Percentiles rank a stretch among this genome's conserved stretches.
Conservation (phyloP, 2,797 vertebrate genomes). For the Eulemur albifrons region DNA sequence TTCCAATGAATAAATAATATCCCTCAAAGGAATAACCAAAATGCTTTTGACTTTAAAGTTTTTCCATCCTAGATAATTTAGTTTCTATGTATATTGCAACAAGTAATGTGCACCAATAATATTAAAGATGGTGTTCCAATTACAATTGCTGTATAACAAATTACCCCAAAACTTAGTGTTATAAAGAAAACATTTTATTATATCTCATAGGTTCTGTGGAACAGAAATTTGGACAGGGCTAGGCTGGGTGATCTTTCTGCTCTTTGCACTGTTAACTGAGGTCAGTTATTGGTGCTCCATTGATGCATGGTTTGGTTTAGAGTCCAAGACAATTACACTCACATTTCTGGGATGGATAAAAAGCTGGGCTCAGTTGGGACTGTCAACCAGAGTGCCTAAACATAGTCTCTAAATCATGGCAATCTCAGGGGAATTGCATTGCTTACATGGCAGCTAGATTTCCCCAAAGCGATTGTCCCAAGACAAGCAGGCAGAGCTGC, state of each 20-base stretch:
- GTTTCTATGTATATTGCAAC: neutral
- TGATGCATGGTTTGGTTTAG: neutral
- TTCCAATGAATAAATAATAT: neutral
- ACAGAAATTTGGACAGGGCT: neutral
- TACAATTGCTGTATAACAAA: neutral
- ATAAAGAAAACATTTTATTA: neutral
- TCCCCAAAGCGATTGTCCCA: neutral
- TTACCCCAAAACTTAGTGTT: neutral
- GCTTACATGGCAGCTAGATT: neutral
- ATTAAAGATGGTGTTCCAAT: neutral
- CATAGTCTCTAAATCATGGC: neutral
- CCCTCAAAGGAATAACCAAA: neutral
- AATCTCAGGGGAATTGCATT: neutral
- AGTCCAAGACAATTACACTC: neutral
- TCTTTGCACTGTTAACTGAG: neutral
- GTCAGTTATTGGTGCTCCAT: neutral
- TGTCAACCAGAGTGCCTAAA: neutral
- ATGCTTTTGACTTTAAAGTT: neutral
- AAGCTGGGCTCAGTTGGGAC: neutral
- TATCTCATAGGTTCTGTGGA: neutral
- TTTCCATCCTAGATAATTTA: neutral
- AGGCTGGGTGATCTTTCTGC: neutral
- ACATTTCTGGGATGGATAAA: neutral
- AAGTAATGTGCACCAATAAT: neutral
- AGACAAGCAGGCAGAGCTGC: neutral